Percentiles rank a stretch among this genome's conserved stretches.
Conservation (phyloP, 2,797 vertebrate species). For the Rhinella marina region DNA sequence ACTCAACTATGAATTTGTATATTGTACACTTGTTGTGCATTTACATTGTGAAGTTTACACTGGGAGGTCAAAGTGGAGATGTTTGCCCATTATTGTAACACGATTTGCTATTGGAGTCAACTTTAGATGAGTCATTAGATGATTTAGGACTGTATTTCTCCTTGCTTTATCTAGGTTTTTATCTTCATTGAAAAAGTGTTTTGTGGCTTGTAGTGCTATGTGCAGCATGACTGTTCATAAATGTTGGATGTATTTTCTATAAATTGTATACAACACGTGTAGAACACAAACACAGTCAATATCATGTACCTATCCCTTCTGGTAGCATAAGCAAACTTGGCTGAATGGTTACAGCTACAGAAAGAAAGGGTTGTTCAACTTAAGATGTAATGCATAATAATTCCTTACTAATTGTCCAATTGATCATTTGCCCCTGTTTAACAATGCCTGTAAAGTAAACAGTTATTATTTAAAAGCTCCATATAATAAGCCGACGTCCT, state of each 20-base stretch:
- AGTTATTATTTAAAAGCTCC: conserved; percentile 30
- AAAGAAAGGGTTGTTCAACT: conserved; percentile 11
- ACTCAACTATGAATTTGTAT: neutral
- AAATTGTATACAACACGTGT: conserved; percentile 24
- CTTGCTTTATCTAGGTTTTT: neutral
- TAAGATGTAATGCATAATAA: conserved; percentile 12
- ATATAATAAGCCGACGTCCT: conserved; percentile 33
- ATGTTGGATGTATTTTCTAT: conserved; percentile 11
- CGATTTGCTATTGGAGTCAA: neutral
- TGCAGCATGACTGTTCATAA: neutral
- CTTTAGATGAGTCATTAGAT: neutral
- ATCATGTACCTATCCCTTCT: conserved; percentile 22
- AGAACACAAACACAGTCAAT: conserved; percentile 38
- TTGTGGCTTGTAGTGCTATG: neutral
- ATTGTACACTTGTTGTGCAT: neutral
- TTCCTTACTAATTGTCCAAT: conserved; percentile 13
- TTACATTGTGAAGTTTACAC: neutral
- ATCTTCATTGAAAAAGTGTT: neutral
- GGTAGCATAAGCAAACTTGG: neutral
- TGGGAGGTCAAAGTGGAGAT: neutral
- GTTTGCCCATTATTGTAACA: neutral
- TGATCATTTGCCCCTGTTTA: conserved; percentile 28
- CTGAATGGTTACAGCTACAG: conserved; percentile 12
- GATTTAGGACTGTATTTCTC: neutral
- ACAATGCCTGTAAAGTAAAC: conserved; percentile 38